Base-by-base conservation (phyloP, 2,888 invertebrate species). In the Erebia palarica region DNA sequence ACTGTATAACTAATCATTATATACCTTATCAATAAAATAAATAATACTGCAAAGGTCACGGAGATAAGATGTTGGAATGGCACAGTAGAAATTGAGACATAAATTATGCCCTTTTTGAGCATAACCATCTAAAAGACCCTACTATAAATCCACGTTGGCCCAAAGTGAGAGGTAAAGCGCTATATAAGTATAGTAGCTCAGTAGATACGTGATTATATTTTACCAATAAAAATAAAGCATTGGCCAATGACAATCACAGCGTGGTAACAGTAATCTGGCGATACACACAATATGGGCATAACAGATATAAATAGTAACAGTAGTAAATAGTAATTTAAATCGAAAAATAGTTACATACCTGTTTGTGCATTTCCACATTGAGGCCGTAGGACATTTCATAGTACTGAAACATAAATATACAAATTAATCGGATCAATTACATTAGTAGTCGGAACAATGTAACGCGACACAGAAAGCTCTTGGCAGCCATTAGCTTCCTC, bases 331-430 rank as follows among this genome's bases (percentile, higher is more conserved):
- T 55, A 36, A 5, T 36, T 36, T 18, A 55, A 55, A 10, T 16
- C 10, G 18, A 18, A 21, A 66, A 66, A 75, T 65, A 69, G 69
- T 74, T 73, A 89, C 95, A 94, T 94, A 97, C 97, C 96, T 98
- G 98, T 95, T 98, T 98, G 93, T 98, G 98, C 97, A 98, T 98
- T 94, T 99, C 99, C 88, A 98, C 98, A 94, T 98, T 98, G 93
- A 98, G 96, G 83, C 98, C 98, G 94, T 98, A 98, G 71, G 98
- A 98, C 98, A 98, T 98, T 95, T 99, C 99, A 95, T 98, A 98
- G 94, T 98, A 98, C 98, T 98, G 96, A 84, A 97, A 97, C 92
- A 94, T 86, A 94, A 93, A 81, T 78, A 84, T 77, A 84, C 78
- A 79, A 79, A 84, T 90, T 87, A 88, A 85, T 80, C 65, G 79